Percentiles rank a stretch among this genome's conserved stretches.
phyloP scores from a whole-genome alignment of 2,113 vertebrate species.

The Daphoenositta chrysoptera region DNA sequence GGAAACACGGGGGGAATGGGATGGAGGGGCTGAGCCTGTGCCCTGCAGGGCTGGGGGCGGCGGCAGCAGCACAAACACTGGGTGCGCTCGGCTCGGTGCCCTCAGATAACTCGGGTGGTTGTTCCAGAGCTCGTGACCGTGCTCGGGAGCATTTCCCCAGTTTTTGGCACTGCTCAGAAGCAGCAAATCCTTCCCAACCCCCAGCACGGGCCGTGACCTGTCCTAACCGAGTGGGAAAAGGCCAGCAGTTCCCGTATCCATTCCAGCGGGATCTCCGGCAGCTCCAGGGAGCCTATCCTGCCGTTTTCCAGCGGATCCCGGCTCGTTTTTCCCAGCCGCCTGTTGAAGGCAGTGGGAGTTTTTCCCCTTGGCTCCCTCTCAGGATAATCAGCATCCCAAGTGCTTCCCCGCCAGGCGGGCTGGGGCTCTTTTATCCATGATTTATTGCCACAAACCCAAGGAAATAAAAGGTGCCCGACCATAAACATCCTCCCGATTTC shows the following conservation, averaged over 20 bases:
- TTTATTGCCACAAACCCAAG: neutral
- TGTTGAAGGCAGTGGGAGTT: neutral
- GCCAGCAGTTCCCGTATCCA: fast-evolving
- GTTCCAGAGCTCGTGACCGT: neutral
- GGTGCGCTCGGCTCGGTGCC: neutral
- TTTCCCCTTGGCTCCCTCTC: neutral
- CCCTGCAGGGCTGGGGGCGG: neutral
- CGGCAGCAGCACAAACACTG: neutral
- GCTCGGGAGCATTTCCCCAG: neutral
- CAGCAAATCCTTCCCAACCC: neutral
- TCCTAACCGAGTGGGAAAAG: neutral
- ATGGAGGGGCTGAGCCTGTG: neutral
- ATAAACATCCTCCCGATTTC: neutral
- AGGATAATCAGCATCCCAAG: neutral
- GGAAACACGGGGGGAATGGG: fast-evolving
- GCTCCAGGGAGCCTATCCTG: neutral
- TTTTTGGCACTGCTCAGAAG: fast-evolving
- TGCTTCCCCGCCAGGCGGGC: neutral
- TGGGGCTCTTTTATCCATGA: neutral
- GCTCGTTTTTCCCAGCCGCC: neutral
- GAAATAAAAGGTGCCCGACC: neutral
- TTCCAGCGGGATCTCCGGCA: fast-evolving
- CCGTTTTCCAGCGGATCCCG: neutral
- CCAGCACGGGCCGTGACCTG: neutral
- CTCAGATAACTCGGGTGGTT: neutral